Percentiles rank a stretch among this genome's conserved stretches.
Conservation (phyloP, 2,888 invertebrate genomes). For the Oeneis ivallda region DNA sequence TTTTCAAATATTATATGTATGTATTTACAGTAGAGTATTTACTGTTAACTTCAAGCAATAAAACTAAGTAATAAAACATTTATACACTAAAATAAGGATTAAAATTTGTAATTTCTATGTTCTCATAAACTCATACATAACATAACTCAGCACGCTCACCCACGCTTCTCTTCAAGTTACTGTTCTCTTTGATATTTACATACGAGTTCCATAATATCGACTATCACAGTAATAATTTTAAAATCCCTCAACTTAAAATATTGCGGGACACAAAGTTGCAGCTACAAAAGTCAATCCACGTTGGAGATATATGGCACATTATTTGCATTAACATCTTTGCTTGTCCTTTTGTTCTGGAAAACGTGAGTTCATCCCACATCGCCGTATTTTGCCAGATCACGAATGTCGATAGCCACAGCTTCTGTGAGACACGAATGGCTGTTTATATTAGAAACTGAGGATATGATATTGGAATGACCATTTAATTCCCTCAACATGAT, state of each 20-base stretch:
- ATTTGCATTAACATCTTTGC: slow-evolving; percentile 62
- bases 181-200: slow-evolving; percentile 3
- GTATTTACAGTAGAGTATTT: neutral
- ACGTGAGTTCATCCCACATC: slow-evolving; percentile 65
- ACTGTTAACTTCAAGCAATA: neutral
- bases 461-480: neutral
- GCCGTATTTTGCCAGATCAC: slow-evolving; percentile 65
- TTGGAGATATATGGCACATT: slow-evolving; percentile 58
- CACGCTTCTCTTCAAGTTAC: neutral
- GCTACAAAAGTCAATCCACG: slow-evolving; percentile 50
- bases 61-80: neutral
- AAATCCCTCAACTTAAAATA: slow-evolving; percentile 1
- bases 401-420: slow-evolving; percentile 47
- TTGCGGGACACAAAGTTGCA: slow-evolving; percentile 43
- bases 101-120: neutral
- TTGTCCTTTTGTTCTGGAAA: slow-evolving; percentile 56
- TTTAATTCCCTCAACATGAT: neutral
- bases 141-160: neutral
- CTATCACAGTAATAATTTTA: slow-evolving; percentile 6
- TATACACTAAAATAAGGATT: neutral
- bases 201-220: neutral
- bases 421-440: slow-evolving; percentile 7
- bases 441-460: neutral
- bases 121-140: neutral
- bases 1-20: neutral